Evolutionary conservation across 2,888 invertebrate genomes (phyloP).

Genomic region (Digitonthophagus gazella): DNA sequence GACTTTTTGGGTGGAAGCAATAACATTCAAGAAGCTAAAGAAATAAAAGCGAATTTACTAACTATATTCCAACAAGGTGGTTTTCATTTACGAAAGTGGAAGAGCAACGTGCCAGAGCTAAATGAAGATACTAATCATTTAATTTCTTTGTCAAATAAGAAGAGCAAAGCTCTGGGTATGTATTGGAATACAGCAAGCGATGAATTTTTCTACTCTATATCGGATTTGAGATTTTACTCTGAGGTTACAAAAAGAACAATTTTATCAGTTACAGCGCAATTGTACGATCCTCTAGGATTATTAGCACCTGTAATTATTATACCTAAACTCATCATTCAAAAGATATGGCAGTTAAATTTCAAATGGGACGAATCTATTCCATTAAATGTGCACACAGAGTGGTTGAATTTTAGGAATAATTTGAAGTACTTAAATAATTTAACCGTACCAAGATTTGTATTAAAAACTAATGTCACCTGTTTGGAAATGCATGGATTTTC

Average conservation of each 20-base stretch:
- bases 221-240: too few relatives aligned
- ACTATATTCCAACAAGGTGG: background rate
- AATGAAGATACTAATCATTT: background rate
- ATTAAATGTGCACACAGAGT: too few relatives aligned
- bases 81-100: conserved; percentile 8
- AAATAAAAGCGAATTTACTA: background rate
- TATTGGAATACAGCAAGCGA: conserved; percentile 10
- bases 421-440: too few relatives aligned
- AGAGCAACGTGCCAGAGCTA: background rate
- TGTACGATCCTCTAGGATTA: background rate
- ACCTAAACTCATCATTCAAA: background rate
- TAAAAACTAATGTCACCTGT: too few relatives aligned
- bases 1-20: background rate
- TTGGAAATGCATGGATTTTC: conserved; percentile 35
- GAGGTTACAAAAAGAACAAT: background rate
- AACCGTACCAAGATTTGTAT: too few relatives aligned
- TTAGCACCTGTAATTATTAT: background rate
- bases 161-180: conserved; percentile 6
- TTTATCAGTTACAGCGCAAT: background rate
- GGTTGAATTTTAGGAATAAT: too few relatives aligned
- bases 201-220: too few relatives aligned
- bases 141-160: background rate
- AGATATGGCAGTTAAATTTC: background rate
- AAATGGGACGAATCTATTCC: too few relatives aligned
- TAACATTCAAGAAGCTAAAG: background rate